Conservation (phyloP, 2,888 invertebrate species). For the Melanostoma mellinum region DNA sequence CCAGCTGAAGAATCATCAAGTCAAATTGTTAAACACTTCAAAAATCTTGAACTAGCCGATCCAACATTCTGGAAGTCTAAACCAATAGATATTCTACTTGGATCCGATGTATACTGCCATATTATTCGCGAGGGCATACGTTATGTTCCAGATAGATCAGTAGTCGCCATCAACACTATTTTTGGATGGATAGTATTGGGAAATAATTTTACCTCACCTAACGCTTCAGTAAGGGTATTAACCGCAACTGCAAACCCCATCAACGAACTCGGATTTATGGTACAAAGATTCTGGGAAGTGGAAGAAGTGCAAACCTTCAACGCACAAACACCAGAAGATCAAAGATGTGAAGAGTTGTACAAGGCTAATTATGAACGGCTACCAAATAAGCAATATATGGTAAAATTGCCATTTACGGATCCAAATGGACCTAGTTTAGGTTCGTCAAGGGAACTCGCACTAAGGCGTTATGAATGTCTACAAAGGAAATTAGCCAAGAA, state of each 20-base stretch:
- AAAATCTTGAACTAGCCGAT: slow-evolving; percentile 3
- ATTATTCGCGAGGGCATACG: slow-evolving; percentile 14
- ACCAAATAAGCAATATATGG: slow-evolving; percentile 6
- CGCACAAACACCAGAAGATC: slow-evolving; percentile 2
- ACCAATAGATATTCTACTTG: slow-evolving; percentile 13
- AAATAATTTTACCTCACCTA: neutral
- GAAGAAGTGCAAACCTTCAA: slow-evolving; percentile 4
- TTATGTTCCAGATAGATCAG: neutral
- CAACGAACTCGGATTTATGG: neutral
- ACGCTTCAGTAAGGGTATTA: neutral
- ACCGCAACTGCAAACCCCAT: neutral
- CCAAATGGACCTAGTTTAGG: slow-evolving; percentile 5
- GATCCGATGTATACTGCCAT: slow-evolving; percentile 7
- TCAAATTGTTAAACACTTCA: neutral
- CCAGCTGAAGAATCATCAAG: neutral
- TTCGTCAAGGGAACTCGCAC: neutral
- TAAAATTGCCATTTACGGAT: slow-evolving; percentile 4
- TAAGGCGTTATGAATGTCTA: slow-evolving; percentile 2
- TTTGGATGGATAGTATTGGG: neutral
- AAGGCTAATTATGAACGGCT: neutral
- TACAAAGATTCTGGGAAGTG: slow-evolving; percentile 2
- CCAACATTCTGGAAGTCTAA: neutral
- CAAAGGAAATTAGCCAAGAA: neutral
- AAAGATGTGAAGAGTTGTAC: neutral
- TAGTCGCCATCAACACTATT: neutral